Percentiles rank a stretch among this genome's conserved stretches.
Evolutionary conservation across 2,888 invertebrate species (phyloP).

Genomic region (Anagyrus pseudococci): DNA sequence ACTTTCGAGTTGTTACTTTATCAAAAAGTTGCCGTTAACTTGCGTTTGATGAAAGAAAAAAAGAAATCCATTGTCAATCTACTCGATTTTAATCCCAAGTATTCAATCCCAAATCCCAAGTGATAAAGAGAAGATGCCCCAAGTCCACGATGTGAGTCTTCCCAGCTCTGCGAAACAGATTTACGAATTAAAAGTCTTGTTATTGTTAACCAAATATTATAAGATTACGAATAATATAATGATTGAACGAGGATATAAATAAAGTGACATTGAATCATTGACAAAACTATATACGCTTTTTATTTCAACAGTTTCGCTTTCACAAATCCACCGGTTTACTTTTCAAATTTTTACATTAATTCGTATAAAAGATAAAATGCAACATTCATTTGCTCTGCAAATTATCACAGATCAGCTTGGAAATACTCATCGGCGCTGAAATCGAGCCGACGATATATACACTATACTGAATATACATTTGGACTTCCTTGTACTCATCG

Average conservation of each 20-base stretch:
- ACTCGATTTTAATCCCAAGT: no score
- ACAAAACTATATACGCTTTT: not conserved
- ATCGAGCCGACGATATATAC: no score
- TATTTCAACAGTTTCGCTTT: no score
- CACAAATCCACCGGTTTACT: not conserved
- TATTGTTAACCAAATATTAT: slow-evolving; percentile 4
- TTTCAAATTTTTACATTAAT: not conserved
- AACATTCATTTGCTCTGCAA: slow-evolving; percentile 31
- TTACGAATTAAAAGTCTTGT: not conserved
- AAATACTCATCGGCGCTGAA: slow-evolving; percentile 27
- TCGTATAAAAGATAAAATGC: slow-evolving; percentile 29
- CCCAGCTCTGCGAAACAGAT: not conserved
- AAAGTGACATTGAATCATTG: not conserved
- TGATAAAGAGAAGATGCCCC: not conserved
- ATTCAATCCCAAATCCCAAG: no score
- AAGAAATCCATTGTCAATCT: no score
- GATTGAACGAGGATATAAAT: not conserved
- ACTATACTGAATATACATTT: no score
- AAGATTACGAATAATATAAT: not conserved
- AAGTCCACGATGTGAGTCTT: not conserved
- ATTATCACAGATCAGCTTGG: slow-evolving; percentile 37
- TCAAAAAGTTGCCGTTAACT: no score
- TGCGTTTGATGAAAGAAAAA: no score
- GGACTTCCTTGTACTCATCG: no score
- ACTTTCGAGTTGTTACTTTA: no score